Evolutionary conservation across 2,888 invertebrate species (phyloP), one percentile per base, ranked within the genome.

Genomic region (Thyatira batis): DNA sequence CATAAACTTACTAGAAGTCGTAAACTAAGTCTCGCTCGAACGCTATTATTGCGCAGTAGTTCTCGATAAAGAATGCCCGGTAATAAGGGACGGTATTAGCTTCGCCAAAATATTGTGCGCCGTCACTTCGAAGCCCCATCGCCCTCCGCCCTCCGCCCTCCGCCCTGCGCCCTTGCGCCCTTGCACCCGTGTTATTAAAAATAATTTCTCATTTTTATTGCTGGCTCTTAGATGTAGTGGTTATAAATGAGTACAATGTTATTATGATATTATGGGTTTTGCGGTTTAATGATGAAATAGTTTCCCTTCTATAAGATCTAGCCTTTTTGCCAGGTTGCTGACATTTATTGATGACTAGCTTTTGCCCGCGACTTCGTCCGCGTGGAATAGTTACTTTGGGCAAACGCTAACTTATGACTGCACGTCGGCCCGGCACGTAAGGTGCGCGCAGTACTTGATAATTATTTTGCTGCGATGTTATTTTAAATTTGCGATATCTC

Each of bases 151-250:
- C 69, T 69, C 76, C 69, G 53, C 63, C 48, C 55, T 59, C 65
- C 66, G 67, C 58, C 54, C 54, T 61, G 59, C 61, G 61, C 52
- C 57, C 60, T 60, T 50, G 57, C 69, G 59, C 58, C 60, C 73
- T 68, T 64, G 69, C 80, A 80, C 39, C 39, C 39, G 80, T 85
- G 83, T 89, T 90, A 91, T 91, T 92, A 92, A 92, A 92, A 90
- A 92, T 92, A 91, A 92, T 92, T 91, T 89, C 91, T 92, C 91
- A 91, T 89, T 90, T 92, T 91, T 90, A 91, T 91, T 89, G 78
- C 86, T 76, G 51, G 60, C 80, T 74, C 79, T 78, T 76, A 73
- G 73, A 76, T 78, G 72, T 79, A 82, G 78, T 77, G 73, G 63
- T 59, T 63, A 85, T 87, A 85, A 85, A 87, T 86, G 83, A 83